Evolutionary conservation across 2,797 vertebrate species (phyloP).

Genomic region (Neoniphon sammara): DNA sequence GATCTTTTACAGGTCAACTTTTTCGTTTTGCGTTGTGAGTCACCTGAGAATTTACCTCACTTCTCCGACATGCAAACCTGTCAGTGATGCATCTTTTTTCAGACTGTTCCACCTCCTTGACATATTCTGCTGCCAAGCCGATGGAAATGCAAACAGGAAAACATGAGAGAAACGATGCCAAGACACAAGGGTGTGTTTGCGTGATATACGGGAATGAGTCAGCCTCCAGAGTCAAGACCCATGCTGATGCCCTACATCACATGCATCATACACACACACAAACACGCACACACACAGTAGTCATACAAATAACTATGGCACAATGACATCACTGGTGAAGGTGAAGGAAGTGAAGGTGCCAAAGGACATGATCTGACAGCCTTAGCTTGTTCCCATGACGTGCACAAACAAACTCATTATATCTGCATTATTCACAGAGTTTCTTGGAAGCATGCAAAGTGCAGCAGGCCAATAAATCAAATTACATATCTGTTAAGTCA

Average conservation of each 20-base stretch:
- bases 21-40: slow-evolving; percentile 59
- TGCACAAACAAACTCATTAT: slow-evolving; percentile 44
- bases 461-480: neutral
- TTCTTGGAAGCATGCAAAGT: slow-evolving; percentile 7
- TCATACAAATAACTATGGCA: neutral
- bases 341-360: slow-evolving; percentile 36
- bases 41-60: slow-evolving; percentile 67
- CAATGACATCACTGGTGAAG: slow-evolving; percentile 49
- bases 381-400: slow-evolving; percentile 49
- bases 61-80: slow-evolving; percentile 56
- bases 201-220: slow-evolving; percentile 75
- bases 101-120: slow-evolving; percentile 63
- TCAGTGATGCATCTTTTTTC: slow-evolving; percentile 62
- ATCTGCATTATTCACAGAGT: slow-evolving; percentile 1
- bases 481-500: neutral
- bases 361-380: slow-evolving; percentile 46
- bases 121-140: slow-evolving; percentile 61
- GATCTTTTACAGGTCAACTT: slow-evolving; percentile 21
- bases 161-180: slow-evolving; percentile 67
- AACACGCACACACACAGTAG: slow-evolving; percentile 24
- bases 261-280: slow-evolving; percentile 9
- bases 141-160: slow-evolving; percentile 71
- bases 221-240: slow-evolving; percentile 46
- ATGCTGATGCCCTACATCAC: slow-evolving; percentile 51
- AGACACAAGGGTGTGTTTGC: slow-evolving; percentile 60